These are phyloP conservation scores for Mayetiola destructor DNA, from an alignment of 2,888 invertebrate genomes.

Conservation along the genomic window DNA sequence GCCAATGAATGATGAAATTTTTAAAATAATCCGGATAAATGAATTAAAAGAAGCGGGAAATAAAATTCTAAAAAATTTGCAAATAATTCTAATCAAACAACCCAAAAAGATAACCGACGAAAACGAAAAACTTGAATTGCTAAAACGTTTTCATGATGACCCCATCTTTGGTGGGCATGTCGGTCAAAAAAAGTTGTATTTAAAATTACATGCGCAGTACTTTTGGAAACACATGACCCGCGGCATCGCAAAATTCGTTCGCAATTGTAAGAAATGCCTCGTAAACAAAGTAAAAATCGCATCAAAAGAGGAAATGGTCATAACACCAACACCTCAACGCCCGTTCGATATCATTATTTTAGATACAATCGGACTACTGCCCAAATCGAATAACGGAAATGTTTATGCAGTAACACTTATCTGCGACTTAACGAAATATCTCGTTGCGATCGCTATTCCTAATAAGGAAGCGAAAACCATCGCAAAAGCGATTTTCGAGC, in stretches of 20 bases:
- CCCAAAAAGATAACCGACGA: not conserved
- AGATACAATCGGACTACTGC: not conserved
- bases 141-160: not conserved
- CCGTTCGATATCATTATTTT: not conserved
- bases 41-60: not conserved
- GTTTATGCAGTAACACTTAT: not conserved
- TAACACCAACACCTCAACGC: not conserved
- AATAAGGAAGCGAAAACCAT: conserved; percentile 18
- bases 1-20: not conserved
- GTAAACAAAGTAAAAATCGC: not conserved
- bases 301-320: not conserved
- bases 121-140: not conserved
- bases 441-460: conserved; percentile 13
- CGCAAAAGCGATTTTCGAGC: conserved; percentile 17
- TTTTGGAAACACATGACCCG: not conserved
- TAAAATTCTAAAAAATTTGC: not conserved
- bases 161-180: not conserved
- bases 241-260: not conserved
- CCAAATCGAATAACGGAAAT: not conserved
- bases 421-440: not conserved
- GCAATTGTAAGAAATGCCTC: not conserved
- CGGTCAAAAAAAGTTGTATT: not conserved
- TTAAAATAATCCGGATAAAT: not conserved
- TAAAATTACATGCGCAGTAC: not conserved
- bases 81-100: not conserved